Base-by-base conservation (phyloP, 2,797 vertebrate genomes). In the Cuniculus paca region DNA sequence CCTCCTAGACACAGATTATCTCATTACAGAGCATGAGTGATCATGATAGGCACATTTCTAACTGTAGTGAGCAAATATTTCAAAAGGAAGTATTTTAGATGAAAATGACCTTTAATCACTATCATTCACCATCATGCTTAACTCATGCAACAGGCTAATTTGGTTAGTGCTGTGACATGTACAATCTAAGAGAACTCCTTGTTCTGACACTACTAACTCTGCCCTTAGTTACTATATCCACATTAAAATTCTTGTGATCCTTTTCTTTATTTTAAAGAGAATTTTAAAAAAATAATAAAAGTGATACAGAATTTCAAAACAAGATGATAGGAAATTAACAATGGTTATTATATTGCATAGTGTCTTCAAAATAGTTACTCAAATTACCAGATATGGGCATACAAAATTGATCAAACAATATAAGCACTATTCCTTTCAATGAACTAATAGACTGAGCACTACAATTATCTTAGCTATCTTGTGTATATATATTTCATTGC, bases 91-190 rank as follows among this genome's bases (percentile, higher is more conserved):
- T 65, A 39, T 61, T 88, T 54, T 52, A 39, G 31, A 56, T 86
- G 61, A 88, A 93, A 78, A 61, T 80, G 22, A 68, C 68, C 48
- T 94, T 91, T 52, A 84, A 45, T 45, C 72, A 48, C 42, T 75
- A 75, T 8, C 72, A 75, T 36, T 7, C 24, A 1, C 65, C 12
- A 72, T 28, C 20, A 36, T 19, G 17, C 17, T 54, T 75, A 77
- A 39, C 50, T 58, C 7, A 60, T 4, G 39, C 4, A 11, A 42
- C 45, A 72, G 45, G 22, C 45, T 81, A 31, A 26, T 36, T 24
- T 78, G 65, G 48, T 61, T 68, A 80, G 31, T 68, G 19, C 86
- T 74, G 22, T 31, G 77, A 34, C 17, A 12, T 48, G 36, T n/a
- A 93, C 91, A 89, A 84, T 74, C 70, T 36, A 52, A 26, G 56